A percentile compares a stretch with the other conserved stretches of the same genome.
Evolutionary conservation across 2,113 vertebrate species (phyloP).

Genomic region (Papio anubis): DNA sequence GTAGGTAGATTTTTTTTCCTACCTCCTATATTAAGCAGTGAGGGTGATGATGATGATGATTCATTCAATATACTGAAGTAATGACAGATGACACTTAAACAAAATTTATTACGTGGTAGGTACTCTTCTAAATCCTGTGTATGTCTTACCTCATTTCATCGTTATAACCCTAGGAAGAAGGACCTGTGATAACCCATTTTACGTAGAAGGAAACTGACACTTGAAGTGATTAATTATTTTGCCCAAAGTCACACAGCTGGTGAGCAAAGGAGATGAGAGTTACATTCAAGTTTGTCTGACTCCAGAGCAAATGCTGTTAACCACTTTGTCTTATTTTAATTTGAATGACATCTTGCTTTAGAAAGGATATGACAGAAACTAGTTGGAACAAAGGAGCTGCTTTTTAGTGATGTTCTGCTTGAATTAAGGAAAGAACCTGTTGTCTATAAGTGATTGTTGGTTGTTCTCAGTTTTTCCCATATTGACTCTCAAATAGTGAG

Average conservation of each 20-base stretch:
- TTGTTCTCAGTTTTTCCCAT: background rate
- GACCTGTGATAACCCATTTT: background rate
- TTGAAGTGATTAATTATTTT: background rate
- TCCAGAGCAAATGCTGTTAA: background rate
- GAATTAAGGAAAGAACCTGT: background rate
- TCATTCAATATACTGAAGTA: background rate
- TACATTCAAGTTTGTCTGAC: background rate
- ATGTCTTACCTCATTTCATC: background rate
- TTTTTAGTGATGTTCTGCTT: background rate
- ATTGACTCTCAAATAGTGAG: background rate
- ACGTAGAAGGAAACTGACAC: background rate
- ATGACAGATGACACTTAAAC: background rate
- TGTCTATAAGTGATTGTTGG: background rate
- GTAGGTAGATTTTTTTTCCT: background rate
- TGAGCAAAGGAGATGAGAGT: background rate
- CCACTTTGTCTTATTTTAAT: background rate
- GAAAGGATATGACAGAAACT: background rate
- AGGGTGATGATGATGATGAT: background rate
- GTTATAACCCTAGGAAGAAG: background rate
- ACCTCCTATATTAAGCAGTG: background rate
- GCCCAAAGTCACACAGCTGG: background rate
- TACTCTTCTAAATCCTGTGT: background rate
- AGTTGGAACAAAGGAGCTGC: background rate
- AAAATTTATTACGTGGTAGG: background rate
- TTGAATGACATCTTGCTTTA: background rate